Base-by-base conservation (phyloP, 1,140 invertebrate genomes). In the Diachasma alloeum region DNA sequence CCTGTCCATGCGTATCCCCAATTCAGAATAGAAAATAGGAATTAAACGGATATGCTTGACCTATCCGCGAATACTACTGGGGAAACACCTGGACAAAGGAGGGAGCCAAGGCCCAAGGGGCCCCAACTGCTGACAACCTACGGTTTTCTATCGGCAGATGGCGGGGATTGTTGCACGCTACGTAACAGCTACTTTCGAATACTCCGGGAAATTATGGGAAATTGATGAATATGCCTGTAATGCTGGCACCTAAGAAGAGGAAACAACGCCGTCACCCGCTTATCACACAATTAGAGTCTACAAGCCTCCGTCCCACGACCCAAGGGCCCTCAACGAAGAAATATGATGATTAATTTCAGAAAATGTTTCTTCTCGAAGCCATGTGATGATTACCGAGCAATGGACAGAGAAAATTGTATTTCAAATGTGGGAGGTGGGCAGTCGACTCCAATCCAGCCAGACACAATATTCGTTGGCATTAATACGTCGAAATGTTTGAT, bases 221-320 rank as follows among this genome's bases (percentile, higher is more conserved):
- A 63, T 63, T 9, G 59, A 26, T 63, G 59, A 31, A 63, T 24
- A 63, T 63, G 59, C 24, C 6, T 63, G 24, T 24, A 59, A 71
- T 39, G 68, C 13, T 11, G 13, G 69, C 31, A 31, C 6, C 6
- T 6, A 75, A 72, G 36, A 76, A 69, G 22, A 42, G 39, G 56
- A 19, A 42, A 72, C 44, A 53, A 77, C 79, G 77, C 78, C 78
- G 81, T 81, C 78, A 77, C 66, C 72, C 80, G 70, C 59, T 79
- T 82, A 82, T 82, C 81, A 82, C 81, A 82, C 78, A 82, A 78
- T 79, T 81, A 79, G 77, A 85, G 82, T 82, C 81, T 80, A 77
- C 77, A 72, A 80, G 59, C 70, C 78, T 81, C 67, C 70, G 69
- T 46, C 78, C 74, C 75, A 66, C 76, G 53, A 79, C 68, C 70